Conservation (phyloP, 2,888 invertebrate species). For the Tachina grossa region DNA sequence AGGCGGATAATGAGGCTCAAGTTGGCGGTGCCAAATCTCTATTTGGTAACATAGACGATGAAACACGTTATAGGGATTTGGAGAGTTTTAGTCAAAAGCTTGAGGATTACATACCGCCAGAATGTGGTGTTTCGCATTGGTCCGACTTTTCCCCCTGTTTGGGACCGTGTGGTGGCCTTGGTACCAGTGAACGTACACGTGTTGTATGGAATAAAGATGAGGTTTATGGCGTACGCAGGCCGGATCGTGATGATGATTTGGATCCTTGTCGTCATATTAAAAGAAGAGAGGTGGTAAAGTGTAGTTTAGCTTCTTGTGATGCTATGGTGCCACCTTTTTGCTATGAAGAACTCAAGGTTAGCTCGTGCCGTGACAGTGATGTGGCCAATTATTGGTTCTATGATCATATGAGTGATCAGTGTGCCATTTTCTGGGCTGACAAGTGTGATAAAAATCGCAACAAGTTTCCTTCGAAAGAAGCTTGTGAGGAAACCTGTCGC, state of each 20-base stretch:
- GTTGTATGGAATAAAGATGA: slow-evolving; percentile 80
- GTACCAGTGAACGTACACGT: slow-evolving; percentile 85
- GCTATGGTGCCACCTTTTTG: slow-evolving; percentile 78
- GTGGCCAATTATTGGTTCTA: slow-evolving; percentile 93
- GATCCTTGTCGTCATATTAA: slow-evolving; percentile 81
- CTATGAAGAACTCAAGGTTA: slow-evolving; percentile 84
- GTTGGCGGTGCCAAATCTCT: slow-evolving; percentile 75
- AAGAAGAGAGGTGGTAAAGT: slow-evolving; percentile 79
- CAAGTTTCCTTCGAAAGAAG: slow-evolving; percentile 90
- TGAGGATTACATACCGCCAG: slow-evolving; percentile 79
- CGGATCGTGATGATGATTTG: slow-evolving; percentile 74
- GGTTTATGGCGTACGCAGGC: slow-evolving; percentile 77
- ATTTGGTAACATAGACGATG: slow-evolving; percentile 65
- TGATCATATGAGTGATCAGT: slow-evolving; percentile 87
- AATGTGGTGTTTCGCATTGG: slow-evolving; percentile 89
- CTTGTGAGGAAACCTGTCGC: slow-evolving; percentile 87
- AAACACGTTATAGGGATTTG: slow-evolving; percentile 74
- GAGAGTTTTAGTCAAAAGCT: slow-evolving; percentile 79
- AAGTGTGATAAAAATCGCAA: slow-evolving; percentile 96
- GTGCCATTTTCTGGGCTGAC: slow-evolving; percentile 91
- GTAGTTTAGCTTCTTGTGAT: slow-evolving; percentile 79
- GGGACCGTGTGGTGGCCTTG: slow-evolving; percentile 89
- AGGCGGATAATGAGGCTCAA: slow-evolving; percentile 71
- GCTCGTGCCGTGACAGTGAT: slow-evolving; percentile 90
- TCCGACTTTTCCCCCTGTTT: slow-evolving; percentile 92